A percentile compares a stretch with the other conserved stretches of the same genome.
These are phyloP conservation scores for Sylvilagus bachmani DNA, from an alignment of 2,113 vertebrate genomes.

Conservation along the genomic window DNA sequence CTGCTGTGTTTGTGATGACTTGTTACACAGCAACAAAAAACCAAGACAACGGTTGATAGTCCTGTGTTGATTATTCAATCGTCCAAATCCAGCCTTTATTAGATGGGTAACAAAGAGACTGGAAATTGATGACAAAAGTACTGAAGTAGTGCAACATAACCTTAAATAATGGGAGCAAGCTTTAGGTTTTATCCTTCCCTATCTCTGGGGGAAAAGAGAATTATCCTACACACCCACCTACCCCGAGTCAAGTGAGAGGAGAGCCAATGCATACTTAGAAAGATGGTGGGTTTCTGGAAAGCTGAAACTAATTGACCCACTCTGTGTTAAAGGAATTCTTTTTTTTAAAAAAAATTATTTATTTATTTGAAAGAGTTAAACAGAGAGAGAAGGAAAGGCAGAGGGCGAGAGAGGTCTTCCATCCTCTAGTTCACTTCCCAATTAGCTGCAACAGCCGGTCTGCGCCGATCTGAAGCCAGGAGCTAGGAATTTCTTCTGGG, in stretches of 20 bases:
- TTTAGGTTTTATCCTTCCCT: background rate
- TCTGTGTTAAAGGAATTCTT: background rate
- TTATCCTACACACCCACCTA: background rate
- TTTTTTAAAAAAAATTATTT: too few relatives aligned
- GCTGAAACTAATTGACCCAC: background rate
- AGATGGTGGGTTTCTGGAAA: background rate
- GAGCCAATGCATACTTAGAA: background rate
- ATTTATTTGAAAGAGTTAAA: too few relatives aligned
- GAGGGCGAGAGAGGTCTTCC: too few relatives aligned
- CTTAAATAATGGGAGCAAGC: background rate
- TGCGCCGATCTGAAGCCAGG: too few relatives aligned
- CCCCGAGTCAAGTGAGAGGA: background rate
- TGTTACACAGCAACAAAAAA: slow-evolving; percentile 5
- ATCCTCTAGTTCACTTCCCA: too few relatives aligned
- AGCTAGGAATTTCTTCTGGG: too few relatives aligned
- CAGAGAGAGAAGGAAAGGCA: too few relatives aligned
- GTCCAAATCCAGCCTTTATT: background rate
- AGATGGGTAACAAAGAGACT: background rate
- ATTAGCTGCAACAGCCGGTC: too few relatives aligned
- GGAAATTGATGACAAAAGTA: background rate
- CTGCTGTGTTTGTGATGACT: background rate
- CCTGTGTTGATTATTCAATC: background rate
- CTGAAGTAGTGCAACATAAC: background rate
- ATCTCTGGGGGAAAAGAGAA: background rate
- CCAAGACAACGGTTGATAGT: background rate